phyloP scores from a whole-genome alignment of 1,140 invertebrate species.

The Dufourea novaeangliae region DNA sequence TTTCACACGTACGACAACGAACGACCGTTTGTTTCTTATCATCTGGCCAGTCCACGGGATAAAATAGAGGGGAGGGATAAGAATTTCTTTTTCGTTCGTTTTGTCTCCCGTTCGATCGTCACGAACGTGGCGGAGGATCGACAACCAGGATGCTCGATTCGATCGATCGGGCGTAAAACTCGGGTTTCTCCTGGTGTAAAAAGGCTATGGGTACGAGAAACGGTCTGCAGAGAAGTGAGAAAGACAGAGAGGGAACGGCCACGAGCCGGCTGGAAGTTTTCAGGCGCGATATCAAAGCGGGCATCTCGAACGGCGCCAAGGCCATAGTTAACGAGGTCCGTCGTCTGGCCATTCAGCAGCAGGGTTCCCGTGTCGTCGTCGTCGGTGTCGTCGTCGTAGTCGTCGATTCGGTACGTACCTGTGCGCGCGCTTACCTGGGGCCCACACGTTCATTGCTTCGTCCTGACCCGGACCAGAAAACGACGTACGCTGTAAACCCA shows the following conservation, averaged over 20 bases:
- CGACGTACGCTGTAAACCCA: constrained; percentile 39
- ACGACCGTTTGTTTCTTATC: neutral
- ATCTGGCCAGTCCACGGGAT: neutral
- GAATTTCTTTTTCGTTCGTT: neutral
- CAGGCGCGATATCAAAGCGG: constrained; percentile 66
- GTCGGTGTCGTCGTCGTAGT: constrained; percentile 35
- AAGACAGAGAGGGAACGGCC: constrained; percentile 53
- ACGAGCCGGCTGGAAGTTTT: constrained; percentile 53
- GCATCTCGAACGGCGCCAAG: constrained; percentile 72
- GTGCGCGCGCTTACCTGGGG: constrained; percentile 44
- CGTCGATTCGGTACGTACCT: constrained; percentile 60
- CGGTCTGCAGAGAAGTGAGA: neutral
- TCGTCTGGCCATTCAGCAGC: constrained; percentile 71
- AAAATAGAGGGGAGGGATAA: no score
- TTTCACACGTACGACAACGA: neutral
- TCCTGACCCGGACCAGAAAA: constrained; percentile 34
- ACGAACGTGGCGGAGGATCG: neutral
- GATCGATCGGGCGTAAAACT: constrained; percentile 33
- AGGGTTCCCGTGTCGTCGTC: constrained; percentile 51
- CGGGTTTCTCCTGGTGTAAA: constrained; percentile 9
- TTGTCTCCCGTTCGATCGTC: neutral
- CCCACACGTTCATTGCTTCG: constrained; percentile 51
- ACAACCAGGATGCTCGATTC: constrained; percentile 13
- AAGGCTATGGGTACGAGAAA: neutral
- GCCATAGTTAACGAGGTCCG: constrained; percentile 71